Evolutionary conservation across 2,888 invertebrate species (phyloP), one percentile per base, ranked within the genome.

Genomic region (Galeopsomyia nigrocyanea): DNA sequence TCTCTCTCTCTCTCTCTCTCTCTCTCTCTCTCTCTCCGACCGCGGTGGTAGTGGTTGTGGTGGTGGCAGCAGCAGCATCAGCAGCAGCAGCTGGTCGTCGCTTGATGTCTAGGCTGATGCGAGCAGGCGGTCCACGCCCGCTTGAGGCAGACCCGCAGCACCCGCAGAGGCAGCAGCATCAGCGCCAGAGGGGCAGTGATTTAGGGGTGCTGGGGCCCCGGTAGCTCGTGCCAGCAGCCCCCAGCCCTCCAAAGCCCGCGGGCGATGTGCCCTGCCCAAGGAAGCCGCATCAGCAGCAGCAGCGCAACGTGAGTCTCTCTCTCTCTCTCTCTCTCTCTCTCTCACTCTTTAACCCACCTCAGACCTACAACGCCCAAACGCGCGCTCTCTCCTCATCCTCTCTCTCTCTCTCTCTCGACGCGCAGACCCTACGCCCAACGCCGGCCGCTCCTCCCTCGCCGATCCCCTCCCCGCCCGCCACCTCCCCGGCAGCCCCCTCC

Each of bases 221-320:
- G 83, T 85, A 85, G 85, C 86, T 84, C 84, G 82, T 83, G 75
- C 75, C 77, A 80, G 81, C 80, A 79, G 79, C 81, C 80, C 81
- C 81, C 80, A 80, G 83, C 81, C 85, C 16, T 21, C 47, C 21
- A 83, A 84, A 83, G 86, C 84, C 85, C 86, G 83, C 84, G 85
- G 86, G 86, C 86, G 85, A 86, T 86, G 86, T 86, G 85, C 86
- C 86, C 86, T 83, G 83, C 86, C 86, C 84, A 82, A 85, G 86
- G 82, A 80, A 83, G 10, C 39, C 10, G 39, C 39, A 39, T 39
- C 39, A 39, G 39, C 39, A 39, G 10, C 39, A 39, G 10, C 39
- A 39, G 80, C 84, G 84, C 82, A 81, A 84, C 86, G 86, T 86
- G 81, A 86, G 86, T 86, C 17, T 64, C n/a, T 19, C 22, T 3